Conservation (phyloP, 2,797 vertebrate species). For the Buphagus erythrorhynchus region DNA sequence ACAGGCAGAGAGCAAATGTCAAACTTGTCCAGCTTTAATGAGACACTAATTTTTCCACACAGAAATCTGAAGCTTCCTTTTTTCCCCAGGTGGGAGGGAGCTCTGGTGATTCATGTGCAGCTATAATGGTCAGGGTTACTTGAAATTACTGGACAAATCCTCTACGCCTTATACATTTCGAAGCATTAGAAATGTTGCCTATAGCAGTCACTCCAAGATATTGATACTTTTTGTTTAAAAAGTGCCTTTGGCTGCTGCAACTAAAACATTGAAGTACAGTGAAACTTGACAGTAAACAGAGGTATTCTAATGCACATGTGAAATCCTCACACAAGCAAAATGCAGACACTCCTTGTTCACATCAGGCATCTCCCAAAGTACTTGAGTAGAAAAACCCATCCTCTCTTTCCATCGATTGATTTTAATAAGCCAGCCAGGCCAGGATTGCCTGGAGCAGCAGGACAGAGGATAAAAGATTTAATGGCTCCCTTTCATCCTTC, state of each 20-base stretch:
- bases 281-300: not conserved
- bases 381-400: not conserved
- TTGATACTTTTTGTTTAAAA: not conserved
- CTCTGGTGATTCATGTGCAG: not conserved
- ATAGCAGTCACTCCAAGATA: not conserved
- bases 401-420: not conserved
- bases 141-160: not conserved
- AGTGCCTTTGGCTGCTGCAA: not conserved
- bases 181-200: not conserved
- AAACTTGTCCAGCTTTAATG: conserved; percentile 39
- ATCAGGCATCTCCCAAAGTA: not conserved
- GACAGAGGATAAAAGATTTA: conserved; percentile 4
- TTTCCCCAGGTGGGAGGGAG: not conserved
- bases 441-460: conserved; percentile 28
- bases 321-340: not conserved
- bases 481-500: not conserved
- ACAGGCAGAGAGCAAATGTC: conserved; percentile 62
- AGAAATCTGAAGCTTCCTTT: conserved; percentile 3
- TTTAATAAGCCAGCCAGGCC: not conserved
- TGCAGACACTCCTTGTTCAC: not conserved
- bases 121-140: not conserved
- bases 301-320: not conserved
- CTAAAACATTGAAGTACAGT: not conserved
- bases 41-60: conserved; percentile 39
- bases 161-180: not conserved